These are phyloP conservation scores for Poeciliopsis prolifica DNA, from an alignment of 2,113 vertebrate species.

Conservation along the genomic window DNA sequence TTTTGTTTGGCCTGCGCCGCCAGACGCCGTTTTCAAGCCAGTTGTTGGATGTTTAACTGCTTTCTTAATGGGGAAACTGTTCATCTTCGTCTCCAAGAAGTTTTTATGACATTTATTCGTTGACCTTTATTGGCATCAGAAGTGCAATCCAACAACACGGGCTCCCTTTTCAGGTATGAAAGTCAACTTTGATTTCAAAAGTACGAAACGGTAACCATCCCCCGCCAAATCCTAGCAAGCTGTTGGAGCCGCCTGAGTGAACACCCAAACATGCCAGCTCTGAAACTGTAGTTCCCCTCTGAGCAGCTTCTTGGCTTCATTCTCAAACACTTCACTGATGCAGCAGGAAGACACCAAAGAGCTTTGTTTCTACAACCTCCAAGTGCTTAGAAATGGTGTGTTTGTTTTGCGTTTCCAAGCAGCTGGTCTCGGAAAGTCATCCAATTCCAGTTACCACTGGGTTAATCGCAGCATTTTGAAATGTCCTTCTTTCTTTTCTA, in stretches of 20 bases:
- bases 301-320: background rate
- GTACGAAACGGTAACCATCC: background rate
- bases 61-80: conserved; percentile 14
- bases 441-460: background rate
- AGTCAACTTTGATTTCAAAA: background rate
- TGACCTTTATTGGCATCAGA: too few relatives aligned
- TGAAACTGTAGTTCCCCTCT: background rate
- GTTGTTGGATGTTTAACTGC: conserved; percentile 45
- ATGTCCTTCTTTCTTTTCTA: background rate
- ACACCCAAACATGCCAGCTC: too few relatives aligned
- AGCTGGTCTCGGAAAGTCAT: background rate
- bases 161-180: background rate
- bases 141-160: too few relatives aligned
- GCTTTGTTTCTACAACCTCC: background rate
- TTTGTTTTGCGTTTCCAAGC: background rate
- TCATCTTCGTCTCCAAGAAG: background rate
- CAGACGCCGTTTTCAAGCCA: conserved; percentile 1
- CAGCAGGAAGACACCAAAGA: background rate
- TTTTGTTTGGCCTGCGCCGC: conserved; percentile 58
- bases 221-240: background rate
- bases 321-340: background rate
- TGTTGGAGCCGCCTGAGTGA: background rate
- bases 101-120: too few relatives aligned
- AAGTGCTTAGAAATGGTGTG: background rate
- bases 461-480: background rate